Conservation (phyloP, 1,140 invertebrate species). For the Bombus picipes region DNA sequence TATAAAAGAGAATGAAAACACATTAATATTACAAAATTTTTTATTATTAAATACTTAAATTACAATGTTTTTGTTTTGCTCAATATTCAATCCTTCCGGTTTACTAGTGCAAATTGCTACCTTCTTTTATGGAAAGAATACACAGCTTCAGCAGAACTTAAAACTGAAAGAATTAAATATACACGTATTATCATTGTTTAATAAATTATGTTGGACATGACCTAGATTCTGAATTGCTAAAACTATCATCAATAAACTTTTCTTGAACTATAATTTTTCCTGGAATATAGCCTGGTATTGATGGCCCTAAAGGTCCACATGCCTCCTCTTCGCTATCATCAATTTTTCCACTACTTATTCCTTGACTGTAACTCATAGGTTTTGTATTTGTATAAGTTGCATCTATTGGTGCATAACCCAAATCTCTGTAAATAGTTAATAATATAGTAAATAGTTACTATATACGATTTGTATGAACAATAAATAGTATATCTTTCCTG, state of each 20-base stretch:
- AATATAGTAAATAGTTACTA: neutral
- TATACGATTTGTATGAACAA: too few species aligned
- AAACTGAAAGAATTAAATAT: neutral
- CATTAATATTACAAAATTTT: constrained; percentile 1
- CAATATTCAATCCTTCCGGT: neutral
- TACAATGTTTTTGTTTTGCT: neutral
- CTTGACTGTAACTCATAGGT: neutral
- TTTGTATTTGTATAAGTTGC: neutral
- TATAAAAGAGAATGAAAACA: neutral
- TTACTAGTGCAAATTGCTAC: neutral
- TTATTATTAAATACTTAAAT: neutral
- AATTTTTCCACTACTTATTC: neutral
- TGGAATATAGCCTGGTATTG: constrained; percentile 58
- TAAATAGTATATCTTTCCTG: neutral
- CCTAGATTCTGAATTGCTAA: neutral
- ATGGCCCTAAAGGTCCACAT: constrained; percentile 62
- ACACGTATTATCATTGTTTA: neutral
- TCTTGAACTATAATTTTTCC: constrained; percentile 52
- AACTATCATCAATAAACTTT: neutral
- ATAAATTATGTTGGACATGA: neutral
- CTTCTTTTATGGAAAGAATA: neutral
- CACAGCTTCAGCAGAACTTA: neutral
- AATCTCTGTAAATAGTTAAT: constrained; percentile 53
- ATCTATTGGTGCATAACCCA: constrained; percentile 62
- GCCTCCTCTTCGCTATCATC: constrained; percentile 12